A percentile compares a stretch with the other conserved stretches of the same genome.
Conservation (phyloP, 92 coral and sea anemone genomes). For the Epizoanthus illoricatus region DNA sequence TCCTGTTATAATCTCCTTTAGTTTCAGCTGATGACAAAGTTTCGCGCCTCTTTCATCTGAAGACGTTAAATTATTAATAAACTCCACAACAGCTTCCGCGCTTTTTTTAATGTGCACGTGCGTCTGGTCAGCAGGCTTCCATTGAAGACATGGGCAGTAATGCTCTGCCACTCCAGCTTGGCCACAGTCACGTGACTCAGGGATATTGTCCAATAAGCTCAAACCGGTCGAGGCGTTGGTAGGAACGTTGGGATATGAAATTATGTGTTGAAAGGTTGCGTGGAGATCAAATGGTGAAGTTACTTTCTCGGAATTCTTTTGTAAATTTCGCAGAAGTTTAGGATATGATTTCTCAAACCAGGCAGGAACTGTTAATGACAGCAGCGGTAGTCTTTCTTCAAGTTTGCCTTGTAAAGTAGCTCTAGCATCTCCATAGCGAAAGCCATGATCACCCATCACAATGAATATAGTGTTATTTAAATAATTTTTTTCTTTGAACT, state of each 20-base stretch:
- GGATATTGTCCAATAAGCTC: conserved; percentile 66
- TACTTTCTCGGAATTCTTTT: conserved; percentile 60
- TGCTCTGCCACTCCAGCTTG: conserved; percentile 84
- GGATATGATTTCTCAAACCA: conserved; percentile 58
- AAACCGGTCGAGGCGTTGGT: conserved; percentile 53
- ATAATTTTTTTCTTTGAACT: conserved; percentile 45
- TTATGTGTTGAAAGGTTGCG: conserved; percentile 75
- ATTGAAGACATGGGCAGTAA: conserved; percentile 91
- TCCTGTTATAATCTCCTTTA: conserved; percentile 61
- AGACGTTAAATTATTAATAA: conserved; percentile 64
- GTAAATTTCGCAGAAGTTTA: conserved; percentile 44
- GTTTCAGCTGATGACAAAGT: conserved; percentile 67
- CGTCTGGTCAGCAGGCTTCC: conserved; percentile 58
- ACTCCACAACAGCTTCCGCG: conserved; percentile 66
- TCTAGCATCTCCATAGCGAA: conserved; percentile 78
- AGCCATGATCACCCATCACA: conserved; percentile 87
- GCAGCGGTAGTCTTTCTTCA: conserved; percentile 89
- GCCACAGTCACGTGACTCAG: conserved; percentile 70
- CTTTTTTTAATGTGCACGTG: conserved; percentile 62
- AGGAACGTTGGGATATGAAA: conserved; percentile 71
- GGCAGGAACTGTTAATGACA: conserved; percentile 81
- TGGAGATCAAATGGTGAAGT: conserved; percentile 93
- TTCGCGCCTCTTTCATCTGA: conserved; percentile 51
- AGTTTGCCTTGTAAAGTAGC: conserved; percentile 80
- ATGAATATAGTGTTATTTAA: conserved; percentile 76